Conservation (phyloP, 2,888 invertebrate genomes). For the Apodemia mormo region DNA sequence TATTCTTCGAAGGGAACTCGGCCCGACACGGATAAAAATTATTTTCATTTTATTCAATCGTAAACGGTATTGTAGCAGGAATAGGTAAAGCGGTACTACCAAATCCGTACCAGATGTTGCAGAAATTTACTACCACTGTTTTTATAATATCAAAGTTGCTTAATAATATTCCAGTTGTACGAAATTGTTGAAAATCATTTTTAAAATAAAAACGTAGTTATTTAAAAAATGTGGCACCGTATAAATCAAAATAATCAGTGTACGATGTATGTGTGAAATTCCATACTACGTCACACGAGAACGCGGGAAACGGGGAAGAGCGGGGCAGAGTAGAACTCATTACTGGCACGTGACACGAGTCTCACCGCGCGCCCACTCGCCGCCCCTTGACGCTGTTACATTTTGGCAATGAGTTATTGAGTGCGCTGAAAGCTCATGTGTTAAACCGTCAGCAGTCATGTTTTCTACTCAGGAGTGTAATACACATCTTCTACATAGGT, state of each 20-base stretch:
- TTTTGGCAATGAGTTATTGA: conserved; percentile 79
- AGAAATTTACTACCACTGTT: no score
- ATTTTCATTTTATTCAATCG: no score
- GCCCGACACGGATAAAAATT: no score
- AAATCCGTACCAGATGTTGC: no score
- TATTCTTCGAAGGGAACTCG: no score
- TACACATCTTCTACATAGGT: neutral
- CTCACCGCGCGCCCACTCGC: conserved; percentile 59
- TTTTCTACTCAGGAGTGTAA: neutral
- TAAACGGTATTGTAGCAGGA: no score
- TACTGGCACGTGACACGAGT: conserved; percentile 78
- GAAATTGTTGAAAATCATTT: neutral
- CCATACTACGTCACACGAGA: conserved; percentile 53
- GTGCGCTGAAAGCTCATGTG: conserved; percentile 70
- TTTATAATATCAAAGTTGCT: no score
- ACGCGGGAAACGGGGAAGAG: conserved; percentile 40
- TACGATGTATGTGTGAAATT: conserved; percentile 65
- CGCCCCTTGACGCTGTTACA: conserved; percentile 53
- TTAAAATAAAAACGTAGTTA: neutral
- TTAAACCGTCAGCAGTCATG: conserved; percentile 46
- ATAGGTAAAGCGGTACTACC: no score
- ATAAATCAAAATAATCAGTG: conserved; percentile 71
- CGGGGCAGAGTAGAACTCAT: conserved; percentile 70
- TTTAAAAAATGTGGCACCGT: conserved; percentile 48
- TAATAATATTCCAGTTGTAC: no score